Evolutionary conservation across 2,113 vertebrate genomes (phyloP), one percentile per base, ranked within the genome.

Genomic region (Tetrax tetrax): DNA sequence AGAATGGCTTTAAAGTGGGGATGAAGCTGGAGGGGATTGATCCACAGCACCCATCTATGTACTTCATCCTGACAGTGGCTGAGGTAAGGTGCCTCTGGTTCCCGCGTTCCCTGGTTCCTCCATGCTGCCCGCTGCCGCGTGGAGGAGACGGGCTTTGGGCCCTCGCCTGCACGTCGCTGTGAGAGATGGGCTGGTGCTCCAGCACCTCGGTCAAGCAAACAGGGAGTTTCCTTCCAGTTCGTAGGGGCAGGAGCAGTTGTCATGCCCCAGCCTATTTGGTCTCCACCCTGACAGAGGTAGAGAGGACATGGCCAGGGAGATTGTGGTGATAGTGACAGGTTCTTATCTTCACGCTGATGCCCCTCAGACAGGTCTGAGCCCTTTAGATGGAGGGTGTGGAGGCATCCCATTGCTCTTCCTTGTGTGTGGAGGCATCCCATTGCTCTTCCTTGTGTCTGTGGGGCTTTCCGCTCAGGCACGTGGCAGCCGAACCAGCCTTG

Each of bases 21-120:
- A 99, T 99, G 99, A 99, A 99, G 93, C 97, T 99, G 96, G 99
- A 99, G 95, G 99, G 99, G 61, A 99, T 99, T 1, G 99, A 99
- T 96, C 99, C 99, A 0, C 99, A 99, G 84, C 99, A 99, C 93
- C 99, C 99, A 0, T 99, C 99, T 31, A 99, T 99, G 99, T 99
- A 99, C 98, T 99, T 99, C 75, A 98, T 99, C 95, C 98, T 99
- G 95, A 99, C 99, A 1, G 99, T 99, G 97, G 98, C 98, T 5
- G 99, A 99, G 99, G 99, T 99, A 71, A 98, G 98, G 71, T 3
- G 3, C 41, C 12, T 72, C 64, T 10, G 2, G 15, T 51, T 37
- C 33, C 53, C 1, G 0, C 14, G 9, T 70, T 29, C 51, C 38
- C 35, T n/a, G 28, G 9, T 24, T 59, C 50, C 50, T 65, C 29